A percentile compares a stretch with the other conserved stretches of the same genome.
Conservation (phyloP, 2,797 vertebrate species). For the Mus caroli region DNA sequence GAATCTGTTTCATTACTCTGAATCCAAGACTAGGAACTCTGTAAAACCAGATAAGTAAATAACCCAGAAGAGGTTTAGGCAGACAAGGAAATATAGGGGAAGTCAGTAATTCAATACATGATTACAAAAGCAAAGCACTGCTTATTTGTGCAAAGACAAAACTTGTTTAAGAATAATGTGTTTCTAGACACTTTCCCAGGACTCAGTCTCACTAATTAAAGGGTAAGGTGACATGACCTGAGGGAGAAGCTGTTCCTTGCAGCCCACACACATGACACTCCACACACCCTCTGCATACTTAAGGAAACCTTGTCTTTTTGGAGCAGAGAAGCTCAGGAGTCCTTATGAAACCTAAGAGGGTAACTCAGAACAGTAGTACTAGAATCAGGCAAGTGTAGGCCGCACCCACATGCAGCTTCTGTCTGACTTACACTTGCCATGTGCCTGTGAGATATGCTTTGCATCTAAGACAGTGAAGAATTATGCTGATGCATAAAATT, state of each 20-base stretch:
- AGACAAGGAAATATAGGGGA: slow-evolving; percentile 5
- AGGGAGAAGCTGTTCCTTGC: background rate
- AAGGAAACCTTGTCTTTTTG: slow-evolving; percentile 35
- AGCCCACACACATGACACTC: background rate
- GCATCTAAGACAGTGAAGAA: background rate
- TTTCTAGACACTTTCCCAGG: background rate
- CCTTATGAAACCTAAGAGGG: background rate
- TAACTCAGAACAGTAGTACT: background rate
- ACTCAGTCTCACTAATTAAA: background rate
- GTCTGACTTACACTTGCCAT: background rate
- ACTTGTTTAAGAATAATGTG: slow-evolving; percentile 50
- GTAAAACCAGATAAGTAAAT: background rate
- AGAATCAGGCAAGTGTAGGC: background rate
- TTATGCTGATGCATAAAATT: background rate
- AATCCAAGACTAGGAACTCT: slow-evolving; percentile 29
- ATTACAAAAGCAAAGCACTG: slow-evolving; percentile 58
- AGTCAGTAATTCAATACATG: slow-evolving; percentile 57
- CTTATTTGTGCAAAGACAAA: background rate
- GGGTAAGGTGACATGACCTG: background rate
- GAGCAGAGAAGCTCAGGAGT: background rate
- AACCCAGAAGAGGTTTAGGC: background rate
- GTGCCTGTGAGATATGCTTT: background rate
- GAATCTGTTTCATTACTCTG: slow-evolving; percentile 49
- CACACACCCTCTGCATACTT: background rate
- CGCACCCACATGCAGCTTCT: background rate